phyloP scores from a whole-genome alignment of 2,113 vertebrate genomes.

The Romanogobio albipinnatus region DNA sequence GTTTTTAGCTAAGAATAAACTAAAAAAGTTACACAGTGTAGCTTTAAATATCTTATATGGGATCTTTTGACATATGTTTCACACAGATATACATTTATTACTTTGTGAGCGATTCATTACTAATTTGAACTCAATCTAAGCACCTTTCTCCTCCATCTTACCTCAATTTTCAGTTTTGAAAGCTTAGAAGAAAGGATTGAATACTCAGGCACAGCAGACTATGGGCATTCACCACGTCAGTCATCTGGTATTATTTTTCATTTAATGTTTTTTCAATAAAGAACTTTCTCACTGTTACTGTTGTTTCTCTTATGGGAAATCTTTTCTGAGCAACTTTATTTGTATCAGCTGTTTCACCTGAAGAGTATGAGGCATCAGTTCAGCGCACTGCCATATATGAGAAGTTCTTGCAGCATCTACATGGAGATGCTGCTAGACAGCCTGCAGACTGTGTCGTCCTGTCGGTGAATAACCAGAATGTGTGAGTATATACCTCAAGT shows the following conservation, averaged over 20 bases:
- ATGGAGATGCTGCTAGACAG: conserved; percentile 69
- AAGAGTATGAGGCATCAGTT: conserved; percentile 63
- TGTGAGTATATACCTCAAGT: conserved; percentile 66
- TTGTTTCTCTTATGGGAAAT: background rate
- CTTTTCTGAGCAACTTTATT: background rate
- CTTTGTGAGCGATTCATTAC: background rate
- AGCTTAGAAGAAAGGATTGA: conserved; percentile 66
- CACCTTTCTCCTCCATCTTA: background rate
- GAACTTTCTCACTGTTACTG: background rate
- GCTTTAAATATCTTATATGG: too few species aligned
- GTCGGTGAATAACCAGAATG: conserved; percentile 74
- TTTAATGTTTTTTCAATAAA: background rate
- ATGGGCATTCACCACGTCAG: conserved; percentile 62
- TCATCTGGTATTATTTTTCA: conserved; percentile 63
- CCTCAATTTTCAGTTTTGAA: conserved; percentile 68
- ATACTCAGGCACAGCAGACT: conserved; percentile 60
- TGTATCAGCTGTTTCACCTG: conserved; percentile 52
- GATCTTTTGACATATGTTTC: background rate
- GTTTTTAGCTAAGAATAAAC: too few species aligned
- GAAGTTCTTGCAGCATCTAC: conserved; percentile 75
- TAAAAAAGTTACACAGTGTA: too few species aligned
- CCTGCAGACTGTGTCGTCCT: conserved; percentile 77
- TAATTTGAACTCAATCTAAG: background rate
- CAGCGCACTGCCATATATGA: conserved; percentile 72
- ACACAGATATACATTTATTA: background rate